Percentiles rank a stretch among this genome's conserved stretches.
phyloP scores from a whole-genome alignment of 1,140 invertebrate genomes.

The Heliconius congener region DNA sequence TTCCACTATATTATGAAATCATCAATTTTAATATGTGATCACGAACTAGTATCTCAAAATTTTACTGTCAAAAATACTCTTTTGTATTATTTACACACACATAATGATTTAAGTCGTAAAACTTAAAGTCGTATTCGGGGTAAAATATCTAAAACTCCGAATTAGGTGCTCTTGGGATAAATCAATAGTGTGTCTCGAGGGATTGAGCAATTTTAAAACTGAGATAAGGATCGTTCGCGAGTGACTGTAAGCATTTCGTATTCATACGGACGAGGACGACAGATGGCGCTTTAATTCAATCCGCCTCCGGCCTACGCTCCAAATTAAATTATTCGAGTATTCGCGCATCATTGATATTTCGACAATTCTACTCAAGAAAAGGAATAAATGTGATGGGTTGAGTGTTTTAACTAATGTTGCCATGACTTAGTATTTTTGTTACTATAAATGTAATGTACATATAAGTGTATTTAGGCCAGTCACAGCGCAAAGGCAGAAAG shows the following conservation, averaged over 20 bases:
- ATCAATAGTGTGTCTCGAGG: slow-evolving; percentile 71
- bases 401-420: slow-evolving; percentile 1
- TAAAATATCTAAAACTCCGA: slow-evolving; percentile 67
- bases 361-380: slow-evolving; percentile 60
- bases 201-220: slow-evolving; percentile 80
- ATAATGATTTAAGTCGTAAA: not conserved
- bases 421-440: not conserved
- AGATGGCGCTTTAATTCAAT: slow-evolving; percentile 81
- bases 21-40: too few relatives aligned
- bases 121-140: slow-evolving; percentile 54
- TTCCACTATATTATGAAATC: too few relatives aligned
- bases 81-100: not conserved
- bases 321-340: slow-evolving; percentile 78
- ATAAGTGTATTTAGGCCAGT: too few relatives aligned
- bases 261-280: slow-evolving; percentile 76
- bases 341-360: slow-evolving; percentile 81
- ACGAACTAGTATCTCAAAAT: too few relatives aligned
- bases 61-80: too few relatives aligned
- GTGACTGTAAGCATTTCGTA: slow-evolving; percentile 76
- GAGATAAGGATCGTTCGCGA: slow-evolving; percentile 77
- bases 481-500: too few relatives aligned
- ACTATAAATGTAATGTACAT: not conserved
- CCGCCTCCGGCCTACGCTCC: slow-evolving; percentile 71
- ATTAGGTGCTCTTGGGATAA: slow-evolving; percentile 72
- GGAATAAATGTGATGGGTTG: slow-evolving; percentile 9